A percentile compares a stretch with the other conserved stretches of the same genome.
Conservation (phyloP, 2,113 vertebrate species). For the Python bivittatus region DNA sequence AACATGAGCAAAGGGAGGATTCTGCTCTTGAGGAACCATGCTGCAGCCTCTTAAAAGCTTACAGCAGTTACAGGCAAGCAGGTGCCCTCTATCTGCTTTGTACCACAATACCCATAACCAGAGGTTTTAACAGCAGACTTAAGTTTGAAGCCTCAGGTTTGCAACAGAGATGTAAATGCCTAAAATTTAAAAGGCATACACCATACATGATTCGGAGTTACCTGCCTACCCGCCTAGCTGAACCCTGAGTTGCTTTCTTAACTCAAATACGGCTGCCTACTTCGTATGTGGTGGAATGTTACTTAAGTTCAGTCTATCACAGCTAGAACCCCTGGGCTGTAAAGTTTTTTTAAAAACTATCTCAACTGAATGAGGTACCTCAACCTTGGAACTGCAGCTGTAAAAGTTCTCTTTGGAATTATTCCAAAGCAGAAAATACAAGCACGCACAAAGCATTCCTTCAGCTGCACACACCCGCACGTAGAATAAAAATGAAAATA, state of each 20-base stretch:
- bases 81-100: not conserved
- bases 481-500: conserved; percentile 12
- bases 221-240: not conserved
- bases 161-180: not conserved
- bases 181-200: not conserved
- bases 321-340: not conserved
- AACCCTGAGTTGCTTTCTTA: not conserved
- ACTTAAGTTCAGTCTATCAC: not conserved
- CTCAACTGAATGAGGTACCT: not conserved
- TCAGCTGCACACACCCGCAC: conserved; percentile 4
- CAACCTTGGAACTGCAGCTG: conserved; percentile 15
- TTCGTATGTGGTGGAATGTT: not conserved
- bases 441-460: conserved; percentile 26
- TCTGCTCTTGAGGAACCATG: not conserved
- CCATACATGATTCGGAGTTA: not conserved
- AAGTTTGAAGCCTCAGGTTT: not conserved
- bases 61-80: not conserved
- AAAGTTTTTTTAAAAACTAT: not conserved
- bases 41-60: not conserved
- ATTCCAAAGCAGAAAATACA: conserved; percentile 22
- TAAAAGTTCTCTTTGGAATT: conserved; percentile 19
- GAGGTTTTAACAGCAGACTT: not conserved
- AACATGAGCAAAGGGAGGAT: not conserved
- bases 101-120: not conserved
- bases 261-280: not conserved